A percentile compares a stretch with the other conserved stretches of the same genome.
Evolutionary conservation across 2,888 invertebrate species (phyloP).

Genomic region (Dryomyza anilis): DNA sequence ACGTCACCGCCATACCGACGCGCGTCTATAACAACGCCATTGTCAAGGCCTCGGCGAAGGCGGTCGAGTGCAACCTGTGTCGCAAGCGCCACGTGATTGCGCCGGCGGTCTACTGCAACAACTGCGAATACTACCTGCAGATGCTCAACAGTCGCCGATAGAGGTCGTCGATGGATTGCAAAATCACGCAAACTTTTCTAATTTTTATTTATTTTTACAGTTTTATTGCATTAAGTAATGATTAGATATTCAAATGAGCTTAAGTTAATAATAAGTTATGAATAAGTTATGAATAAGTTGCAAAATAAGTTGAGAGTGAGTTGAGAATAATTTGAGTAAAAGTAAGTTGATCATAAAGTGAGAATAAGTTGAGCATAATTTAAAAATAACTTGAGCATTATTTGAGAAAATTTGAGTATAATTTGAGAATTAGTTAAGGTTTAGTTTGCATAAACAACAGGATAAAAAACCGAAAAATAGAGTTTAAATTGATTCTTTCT

Average conservation of each 20-base stretch:
- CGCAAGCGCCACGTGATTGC: slow-evolving; percentile 80
- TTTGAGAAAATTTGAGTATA: too few species aligned
- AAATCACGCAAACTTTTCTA: slow-evolving; percentile 4
- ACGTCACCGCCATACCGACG: slow-evolving; percentile 60
- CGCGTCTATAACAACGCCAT: slow-evolving; percentile 62
- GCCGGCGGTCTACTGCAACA: slow-evolving; percentile 82
- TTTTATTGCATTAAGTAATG: background rate
- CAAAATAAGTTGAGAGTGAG: too few species aligned
- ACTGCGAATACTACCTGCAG: slow-evolving; percentile 93
- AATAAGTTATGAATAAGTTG: background rate
- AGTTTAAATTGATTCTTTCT: too few species aligned
- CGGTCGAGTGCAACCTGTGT: slow-evolving; percentile 82
- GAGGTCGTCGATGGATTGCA: slow-evolving; percentile 20
- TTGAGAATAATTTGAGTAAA: too few species aligned
- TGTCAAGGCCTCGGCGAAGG: slow-evolving; percentile 64
- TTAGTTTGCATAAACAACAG: too few species aligned
- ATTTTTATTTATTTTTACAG: background rate
- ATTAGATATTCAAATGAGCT: background rate
- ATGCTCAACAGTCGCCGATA: slow-evolving; percentile 60
- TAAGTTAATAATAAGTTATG: background rate
- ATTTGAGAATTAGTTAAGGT: too few species aligned
- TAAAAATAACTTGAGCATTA: too few species aligned
- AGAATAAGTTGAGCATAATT: too few species aligned
- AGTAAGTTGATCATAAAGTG: too few species aligned
- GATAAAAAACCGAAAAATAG: too few species aligned